These are phyloP conservation scores for Campylorhamphus procurvoides DNA, from an alignment of 2,113 vertebrate species.

Conservation along the genomic window DNA sequence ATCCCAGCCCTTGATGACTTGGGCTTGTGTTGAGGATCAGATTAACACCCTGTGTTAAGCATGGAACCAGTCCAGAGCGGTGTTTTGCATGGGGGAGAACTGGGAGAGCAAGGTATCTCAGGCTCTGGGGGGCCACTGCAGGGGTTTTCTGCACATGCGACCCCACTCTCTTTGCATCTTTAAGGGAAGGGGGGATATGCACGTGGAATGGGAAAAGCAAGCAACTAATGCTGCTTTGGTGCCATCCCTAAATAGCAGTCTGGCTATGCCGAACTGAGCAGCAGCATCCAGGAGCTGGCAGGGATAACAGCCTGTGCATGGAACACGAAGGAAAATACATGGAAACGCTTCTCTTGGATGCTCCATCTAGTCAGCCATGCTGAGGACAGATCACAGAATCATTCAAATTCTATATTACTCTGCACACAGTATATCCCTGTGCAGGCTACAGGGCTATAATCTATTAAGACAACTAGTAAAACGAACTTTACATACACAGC, in stretches of 20 bases:
- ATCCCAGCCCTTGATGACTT: not conserved
- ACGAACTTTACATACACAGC: not conserved
- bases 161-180: not conserved
- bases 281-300: accelerated
- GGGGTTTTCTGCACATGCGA: not conserved
- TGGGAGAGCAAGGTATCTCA: not conserved
- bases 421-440: not conserved
- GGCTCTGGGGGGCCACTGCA: not conserved
- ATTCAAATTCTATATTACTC: not conserved
- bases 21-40: not conserved
- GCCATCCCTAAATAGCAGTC: not conserved
- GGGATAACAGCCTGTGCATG: accelerated
- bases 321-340: not conserved
- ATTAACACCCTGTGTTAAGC: not conserved
- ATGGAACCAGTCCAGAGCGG: accelerated
- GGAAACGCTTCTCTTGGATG: not conserved
- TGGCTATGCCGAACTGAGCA: not conserved
- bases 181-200: not conserved
- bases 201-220: not conserved
- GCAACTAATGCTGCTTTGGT: not conserved
- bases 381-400: not conserved
- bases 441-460: not conserved
- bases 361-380: not conserved
- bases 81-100: not conserved
- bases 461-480: not conserved